These are phyloP conservation scores for Phymastichus coffea DNA, from an alignment of 1,140 invertebrate genomes.

Conservation along the genomic window DNA sequence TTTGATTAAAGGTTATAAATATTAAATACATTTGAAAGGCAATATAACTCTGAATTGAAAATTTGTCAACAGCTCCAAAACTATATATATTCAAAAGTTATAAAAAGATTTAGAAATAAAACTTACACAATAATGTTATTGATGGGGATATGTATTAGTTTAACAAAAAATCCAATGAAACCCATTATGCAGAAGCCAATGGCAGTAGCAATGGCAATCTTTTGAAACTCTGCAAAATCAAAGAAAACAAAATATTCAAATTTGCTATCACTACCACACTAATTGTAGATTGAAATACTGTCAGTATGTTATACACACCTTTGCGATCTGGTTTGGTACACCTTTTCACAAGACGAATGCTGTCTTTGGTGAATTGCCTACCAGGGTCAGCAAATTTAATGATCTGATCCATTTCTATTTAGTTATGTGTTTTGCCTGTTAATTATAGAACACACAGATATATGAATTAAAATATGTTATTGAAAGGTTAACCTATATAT, in stretches of 20 bases:
- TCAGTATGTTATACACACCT: slow-evolving; percentile 63
- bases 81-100: no score
- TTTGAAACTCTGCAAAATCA: slow-evolving; percentile 90
- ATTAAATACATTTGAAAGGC: no score
- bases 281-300: neutral
- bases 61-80: no score
- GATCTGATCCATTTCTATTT: slow-evolving; percentile 96
- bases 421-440: neutral
- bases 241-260: neutral
- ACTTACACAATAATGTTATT: slow-evolving; percentile 98
- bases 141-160: slow-evolving; percentile 99
- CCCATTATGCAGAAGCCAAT: slow-evolving; percentile 99
- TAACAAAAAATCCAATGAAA: slow-evolving; percentile 99
- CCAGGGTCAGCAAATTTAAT: slow-evolving; percentile 92
- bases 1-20: no score
- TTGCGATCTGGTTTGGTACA: slow-evolving; percentile 99
- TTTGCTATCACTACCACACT: neutral
- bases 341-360: slow-evolving; percentile 93
- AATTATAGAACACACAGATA: neutral
- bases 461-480: slow-evolving; percentile 21
- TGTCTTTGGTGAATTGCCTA: slow-evolving; percentile 96
- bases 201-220: slow-evolving; percentile 98
- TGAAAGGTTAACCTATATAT: slow-evolving; percentile 11
- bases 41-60: no score
- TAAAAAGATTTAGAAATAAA: no score